A percentile compares a stretch with the other conserved stretches of the same genome.
Evolutionary conservation across 2,797 vertebrate species (phyloP).

Genomic region (Chelon auratus): DNA sequence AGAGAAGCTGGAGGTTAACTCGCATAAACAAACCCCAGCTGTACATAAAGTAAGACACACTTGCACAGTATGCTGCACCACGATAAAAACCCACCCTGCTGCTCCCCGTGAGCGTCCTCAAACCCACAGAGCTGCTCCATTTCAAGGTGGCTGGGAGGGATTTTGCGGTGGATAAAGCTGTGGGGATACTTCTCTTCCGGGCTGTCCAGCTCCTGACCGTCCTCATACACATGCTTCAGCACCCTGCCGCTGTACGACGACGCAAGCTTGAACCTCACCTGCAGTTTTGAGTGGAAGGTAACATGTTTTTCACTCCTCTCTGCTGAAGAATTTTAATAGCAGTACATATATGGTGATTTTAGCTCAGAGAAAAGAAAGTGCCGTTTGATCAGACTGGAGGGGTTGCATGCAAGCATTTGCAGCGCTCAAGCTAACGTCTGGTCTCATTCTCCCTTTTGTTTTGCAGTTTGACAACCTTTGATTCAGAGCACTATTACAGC

Average conservation of each 20-base stretch:
- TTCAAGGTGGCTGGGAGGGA: slow-evolving; percentile 85
- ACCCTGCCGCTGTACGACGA: slow-evolving; percentile 95
- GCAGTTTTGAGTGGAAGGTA: slow-evolving; percentile 19
- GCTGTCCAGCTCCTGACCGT: slow-evolving; percentile 93
- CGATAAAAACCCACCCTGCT: slow-evolving; percentile 45
- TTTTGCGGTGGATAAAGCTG: slow-evolving; percentile 87
- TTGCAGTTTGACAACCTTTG: slow-evolving; percentile 12
- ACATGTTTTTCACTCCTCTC: slow-evolving; percentile 6
- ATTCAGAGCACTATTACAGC: slow-evolving; percentile 1
- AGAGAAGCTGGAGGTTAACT: not conserved
- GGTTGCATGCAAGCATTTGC: slow-evolving; percentile 6
- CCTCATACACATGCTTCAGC: slow-evolving; percentile 95
- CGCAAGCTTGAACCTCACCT: slow-evolving; percentile 93
- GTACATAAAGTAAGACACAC: slow-evolving; percentile 8
- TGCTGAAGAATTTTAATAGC: slow-evolving; percentile 1
- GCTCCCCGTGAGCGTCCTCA: slow-evolving; percentile 70
- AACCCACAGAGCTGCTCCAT: slow-evolving; percentile 83
- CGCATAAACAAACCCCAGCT: slow-evolving; percentile 14
- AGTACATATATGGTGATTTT: no score
- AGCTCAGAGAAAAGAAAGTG: not conserved
- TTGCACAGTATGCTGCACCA: not conserved
- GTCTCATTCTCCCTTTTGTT: slow-evolving; percentile 1
- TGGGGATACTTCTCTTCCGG: slow-evolving; percentile 92
- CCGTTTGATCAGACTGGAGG: slow-evolving; percentile 13
- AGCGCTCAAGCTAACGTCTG: slow-evolving; percentile 11